These are phyloP conservation scores for Acestrorhynchus altus DNA, from an alignment of 2,797 vertebrate genomes.

Conservation along the genomic window DNA sequence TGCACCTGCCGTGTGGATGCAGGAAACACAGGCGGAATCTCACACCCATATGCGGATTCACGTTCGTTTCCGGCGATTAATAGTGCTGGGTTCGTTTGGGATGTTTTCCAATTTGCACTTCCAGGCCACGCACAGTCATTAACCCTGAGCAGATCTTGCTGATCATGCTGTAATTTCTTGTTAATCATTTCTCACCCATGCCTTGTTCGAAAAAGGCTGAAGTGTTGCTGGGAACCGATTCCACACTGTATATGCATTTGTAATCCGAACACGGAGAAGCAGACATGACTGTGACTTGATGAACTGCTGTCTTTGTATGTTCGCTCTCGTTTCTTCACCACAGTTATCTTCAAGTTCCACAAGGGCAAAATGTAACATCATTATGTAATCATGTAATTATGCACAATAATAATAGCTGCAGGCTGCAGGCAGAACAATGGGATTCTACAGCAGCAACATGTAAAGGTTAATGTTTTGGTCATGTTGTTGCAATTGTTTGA, in stretches of 20 bases:
- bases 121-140: background rate
- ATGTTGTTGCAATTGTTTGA: too few species aligned
- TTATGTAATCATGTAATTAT: too few species aligned
- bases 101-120: background rate
- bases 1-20: constrained; percentile 25
- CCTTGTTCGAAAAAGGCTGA: background rate
- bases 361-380: too few species aligned
- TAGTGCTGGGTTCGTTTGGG: background rate
- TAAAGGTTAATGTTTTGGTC: too few species aligned
- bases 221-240: background rate
- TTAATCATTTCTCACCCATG: background rate
- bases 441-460: too few species aligned
- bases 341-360: too few species aligned
- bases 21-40: constrained; percentile 10
- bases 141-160: background rate
- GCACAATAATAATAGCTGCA: too few species aligned
- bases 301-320: too few species aligned
- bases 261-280: too few species aligned
- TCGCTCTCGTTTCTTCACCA: too few species aligned
- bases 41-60: background rate
- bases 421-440: too few species aligned
- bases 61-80: background rate
- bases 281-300: too few species aligned
- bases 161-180: background rate
- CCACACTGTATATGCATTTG: background rate